Base-by-base conservation (phyloP, 2,113 vertebrate genomes). In the Syrmaticus mikado region DNA sequence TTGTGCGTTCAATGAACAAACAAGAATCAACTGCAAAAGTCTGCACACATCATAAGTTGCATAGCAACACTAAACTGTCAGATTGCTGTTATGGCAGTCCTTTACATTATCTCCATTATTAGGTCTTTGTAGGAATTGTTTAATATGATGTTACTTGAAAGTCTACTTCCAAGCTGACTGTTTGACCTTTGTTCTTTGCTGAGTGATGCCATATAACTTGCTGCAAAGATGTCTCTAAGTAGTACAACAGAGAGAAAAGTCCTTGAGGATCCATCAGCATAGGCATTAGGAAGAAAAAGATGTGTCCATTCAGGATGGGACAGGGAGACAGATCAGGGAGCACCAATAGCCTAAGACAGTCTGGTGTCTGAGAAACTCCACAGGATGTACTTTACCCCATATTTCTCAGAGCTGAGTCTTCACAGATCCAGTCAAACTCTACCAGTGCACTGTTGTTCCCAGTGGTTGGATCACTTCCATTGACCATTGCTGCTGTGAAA, bases 1-100 rank as follows among this genome's bases (percentile, higher is more conserved):
- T 82, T 95, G 92, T 95, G 65, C 84, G 85, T 96, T 95, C 91
- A 84, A 65, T 19, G 67, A 90, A 95, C 82, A 97, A 88, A 92
- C 87, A 93, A 91, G 90, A 96, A 96, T 89, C 78, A 94, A 93
- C 79, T 89, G 90, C 88, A 91, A 93, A 97, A 96, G 94, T 95
- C 89, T 96, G 81, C 96, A 95, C 79, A 92, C 88, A 95, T 89
- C 91, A 95, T 92, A 94, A 93, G 97, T 97, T 96, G 97, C 97
- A 96, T 97, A 97, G 97, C 97, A 98, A 97, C 97, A 95, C 82
- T 85, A 94, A 96, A 93, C 92, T 17, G n/a, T 97, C 97, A 95
- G 96, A 93, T 97, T 95, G 96, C 95, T 93, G 60, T 96, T 95
- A 90, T 77, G 89, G 89, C 62, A 92, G 92, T 96, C 90, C 91